These are phyloP conservation scores for Phaethon lepturus DNA, from an alignment of 2,113 vertebrate genomes.

Conservation along the genomic window DNA sequence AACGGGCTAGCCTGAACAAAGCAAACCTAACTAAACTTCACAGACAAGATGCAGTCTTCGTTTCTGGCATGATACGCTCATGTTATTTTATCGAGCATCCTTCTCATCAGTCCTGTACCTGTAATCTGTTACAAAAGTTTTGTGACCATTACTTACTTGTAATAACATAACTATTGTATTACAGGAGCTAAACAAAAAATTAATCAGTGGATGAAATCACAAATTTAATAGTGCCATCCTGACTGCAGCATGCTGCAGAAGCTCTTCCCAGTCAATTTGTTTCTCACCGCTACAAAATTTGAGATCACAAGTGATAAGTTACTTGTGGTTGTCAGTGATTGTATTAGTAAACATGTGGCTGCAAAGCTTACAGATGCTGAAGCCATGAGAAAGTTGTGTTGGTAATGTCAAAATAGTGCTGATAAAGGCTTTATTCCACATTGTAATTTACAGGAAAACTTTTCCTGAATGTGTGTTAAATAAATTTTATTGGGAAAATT, in stretches of 20 bases:
- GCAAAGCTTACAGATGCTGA: not conserved
- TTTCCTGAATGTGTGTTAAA: not conserved
- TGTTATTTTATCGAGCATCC: not conserved
- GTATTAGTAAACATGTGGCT: not conserved
- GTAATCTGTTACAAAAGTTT: not conserved
- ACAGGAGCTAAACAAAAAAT: not conserved
- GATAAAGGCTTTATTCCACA: not conserved
- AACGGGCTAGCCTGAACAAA: not conserved
- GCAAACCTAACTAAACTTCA: not conserved
- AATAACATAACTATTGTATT: not conserved
- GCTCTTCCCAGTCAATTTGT: not conserved
- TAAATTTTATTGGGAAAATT: not conserved
- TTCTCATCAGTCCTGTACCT: not conserved
- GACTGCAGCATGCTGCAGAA: not conserved
- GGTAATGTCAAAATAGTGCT: not conserved
- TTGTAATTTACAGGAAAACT: not conserved
- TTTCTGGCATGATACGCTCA: rapidly evolving
- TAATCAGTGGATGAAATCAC: not conserved
- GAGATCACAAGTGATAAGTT: not conserved
- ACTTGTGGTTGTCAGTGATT: not conserved
- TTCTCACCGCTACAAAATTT: not conserved
- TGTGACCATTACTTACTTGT: rapidly evolving
- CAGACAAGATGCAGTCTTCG: not conserved
- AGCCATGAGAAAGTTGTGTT: not conserved
- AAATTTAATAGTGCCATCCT: not conserved